Evolutionary conservation across 2,888 invertebrate genomes (phyloP).

Genomic region (Oxystoma pomonae): DNA sequence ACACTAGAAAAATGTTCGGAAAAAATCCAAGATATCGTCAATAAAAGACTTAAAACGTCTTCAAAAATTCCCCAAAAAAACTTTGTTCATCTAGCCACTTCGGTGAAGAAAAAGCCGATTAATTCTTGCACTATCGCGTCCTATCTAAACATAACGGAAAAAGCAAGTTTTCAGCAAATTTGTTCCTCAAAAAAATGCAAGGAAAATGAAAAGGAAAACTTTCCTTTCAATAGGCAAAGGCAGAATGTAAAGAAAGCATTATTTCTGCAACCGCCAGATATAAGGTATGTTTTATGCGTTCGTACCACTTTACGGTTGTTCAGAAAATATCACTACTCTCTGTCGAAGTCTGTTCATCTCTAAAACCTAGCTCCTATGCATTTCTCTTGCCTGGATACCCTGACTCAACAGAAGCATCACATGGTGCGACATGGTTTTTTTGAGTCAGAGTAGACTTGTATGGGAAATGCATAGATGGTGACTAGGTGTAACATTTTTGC

Average conservation of each 20-base stretch:
- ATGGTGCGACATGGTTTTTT: no score
- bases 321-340: no score
- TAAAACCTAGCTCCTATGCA: no score
- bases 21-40: conserved; percentile 23
- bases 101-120: conserved; percentile 13
- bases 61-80: conserved; percentile 10
- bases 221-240: background rate
- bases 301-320: no score
- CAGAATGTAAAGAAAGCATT: background rate
- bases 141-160: conserved; percentile 23
- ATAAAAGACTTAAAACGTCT: conserved; percentile 15
- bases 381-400: no score
- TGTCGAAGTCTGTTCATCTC: no score
- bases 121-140: conserved; percentile 19
- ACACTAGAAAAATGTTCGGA: conserved; percentile 28
- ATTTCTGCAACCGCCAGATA: background rate
- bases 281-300: no score
- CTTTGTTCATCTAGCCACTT: conserved; percentile 4
- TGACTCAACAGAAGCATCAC: no score
- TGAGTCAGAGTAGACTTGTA: no score
- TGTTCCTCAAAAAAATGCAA: conserved; percentile 10
- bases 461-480: no score
- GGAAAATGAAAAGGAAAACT: conserved; percentile 10
- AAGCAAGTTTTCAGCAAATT: conserved; percentile 15
- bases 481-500: no score